Base-by-base conservation (phyloP, 2,797 vertebrate species). In the Cirrhinus mrigala region DNA sequence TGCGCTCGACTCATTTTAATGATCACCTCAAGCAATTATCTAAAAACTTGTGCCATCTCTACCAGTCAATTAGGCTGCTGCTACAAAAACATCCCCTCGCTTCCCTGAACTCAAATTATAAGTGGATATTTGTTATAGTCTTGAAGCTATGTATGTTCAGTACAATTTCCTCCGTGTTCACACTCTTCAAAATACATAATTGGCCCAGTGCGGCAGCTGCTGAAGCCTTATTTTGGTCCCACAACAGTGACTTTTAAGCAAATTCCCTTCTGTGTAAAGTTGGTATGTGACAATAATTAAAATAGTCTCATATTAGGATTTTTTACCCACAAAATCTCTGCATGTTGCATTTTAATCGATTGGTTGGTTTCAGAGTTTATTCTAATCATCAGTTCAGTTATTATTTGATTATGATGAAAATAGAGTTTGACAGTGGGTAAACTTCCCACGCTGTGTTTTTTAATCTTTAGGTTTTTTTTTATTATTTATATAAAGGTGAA, bases 1-100 rank as follows among this genome's bases (percentile, higher is more conserved):
- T 84, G 79, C 81, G 88, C 90, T 87, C 86, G 44, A 80, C 75
- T 84, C 87, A 71, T 91, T 91, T 90, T 91, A 91, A 91, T 90
- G 89, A 91, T 86, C 86, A 88, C 86, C 88, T 86, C 46, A 12
- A 86, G 89, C 89, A 91, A 90, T 91, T 92, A 91, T 90, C 86
- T 90, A 87, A 86, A 84, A 88, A 85, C 85, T 88, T 89, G 81
- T 89, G 84, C 89, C 85, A 77, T 84, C 87, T 90, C 84, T 73
- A 82, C 85, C 76, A 90, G 89, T 87, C 89, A 91, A 91, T 92
- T 90, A 91, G 89, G 87, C 76, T 84, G 76, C 87, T 82, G 85
- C 80, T 88, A 85, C 79, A 85, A 87, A 90, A 90, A 89, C 83
- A 89, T 83, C 85, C 83, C 68, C 44, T 78, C 68, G 66, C 62